Conservation (phyloP, 2,797 vertebrate genomes). For the Epinephelus malabaricus region DNA sequence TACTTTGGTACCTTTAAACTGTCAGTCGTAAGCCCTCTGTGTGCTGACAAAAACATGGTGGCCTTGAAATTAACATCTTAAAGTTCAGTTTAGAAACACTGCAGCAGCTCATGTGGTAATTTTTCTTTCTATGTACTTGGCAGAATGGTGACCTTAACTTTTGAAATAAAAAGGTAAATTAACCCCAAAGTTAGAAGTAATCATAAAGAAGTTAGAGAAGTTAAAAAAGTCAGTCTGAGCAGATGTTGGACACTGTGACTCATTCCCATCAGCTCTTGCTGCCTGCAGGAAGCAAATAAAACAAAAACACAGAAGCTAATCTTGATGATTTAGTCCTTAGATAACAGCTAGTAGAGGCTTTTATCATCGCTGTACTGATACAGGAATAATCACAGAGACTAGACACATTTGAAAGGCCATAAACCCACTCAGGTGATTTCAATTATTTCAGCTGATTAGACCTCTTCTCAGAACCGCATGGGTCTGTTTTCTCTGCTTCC, state of each 20-base stretch:
- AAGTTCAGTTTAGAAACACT: neutral
- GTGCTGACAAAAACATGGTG: neutral
- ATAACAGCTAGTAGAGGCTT: neutral
- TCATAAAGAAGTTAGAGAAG: neutral
- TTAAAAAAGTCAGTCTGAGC: neutral
- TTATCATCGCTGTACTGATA: neutral
- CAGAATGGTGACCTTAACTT: neutral
- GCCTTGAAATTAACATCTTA: neutral
- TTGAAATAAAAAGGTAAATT: neutral
- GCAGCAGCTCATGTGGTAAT: too few relatives aligned
- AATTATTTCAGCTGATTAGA: neutral
- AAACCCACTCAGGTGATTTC: neutral
- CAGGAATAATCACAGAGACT: neutral
- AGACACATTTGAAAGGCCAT: neutral
- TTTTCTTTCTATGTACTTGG: too few relatives aligned
- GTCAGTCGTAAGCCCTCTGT: neutral
- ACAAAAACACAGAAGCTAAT: neutral
- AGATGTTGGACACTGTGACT: neutral
- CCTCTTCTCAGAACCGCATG: neutral
- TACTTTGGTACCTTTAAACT: too few relatives aligned
- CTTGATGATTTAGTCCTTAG: neutral
- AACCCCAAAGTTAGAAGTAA: neutral
- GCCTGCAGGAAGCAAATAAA: neutral
- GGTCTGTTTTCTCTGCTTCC: conserved; percentile 5
- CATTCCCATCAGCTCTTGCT: neutral